These are phyloP conservation scores for Leucania comma DNA, from an alignment of 2,888 invertebrate genomes.

Conservation along the genomic window DNA sequence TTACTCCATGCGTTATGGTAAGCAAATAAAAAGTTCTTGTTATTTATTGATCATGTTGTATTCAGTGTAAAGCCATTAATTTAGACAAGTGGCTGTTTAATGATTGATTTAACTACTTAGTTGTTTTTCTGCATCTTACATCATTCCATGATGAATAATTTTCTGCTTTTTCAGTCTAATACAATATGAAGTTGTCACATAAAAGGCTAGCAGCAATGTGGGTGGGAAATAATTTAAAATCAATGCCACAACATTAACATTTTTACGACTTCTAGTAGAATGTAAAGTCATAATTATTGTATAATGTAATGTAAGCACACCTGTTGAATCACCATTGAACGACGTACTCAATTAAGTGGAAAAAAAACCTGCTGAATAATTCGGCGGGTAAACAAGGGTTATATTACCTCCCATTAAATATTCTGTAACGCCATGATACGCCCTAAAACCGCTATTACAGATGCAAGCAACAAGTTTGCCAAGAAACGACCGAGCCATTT, in stretches of 20 bases:
- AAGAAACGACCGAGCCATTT: not conserved
- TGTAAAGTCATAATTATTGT: slow-evolving; percentile 14
- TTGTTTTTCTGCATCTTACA: slow-evolving; percentile 9
- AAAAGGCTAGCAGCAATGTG: not conserved
- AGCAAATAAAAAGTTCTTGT: not conserved
- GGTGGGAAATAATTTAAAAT: slow-evolving; percentile 19
- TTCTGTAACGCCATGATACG: slow-evolving; percentile 14
- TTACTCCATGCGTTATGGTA: not conserved
- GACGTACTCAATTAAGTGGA: slow-evolving; percentile 8
- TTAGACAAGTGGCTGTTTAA: slow-evolving; percentile 2
- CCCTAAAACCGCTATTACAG: not conserved
- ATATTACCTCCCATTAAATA: slow-evolving; percentile 11
- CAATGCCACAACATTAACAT: slow-evolving; percentile 34
- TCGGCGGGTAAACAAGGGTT: not conserved
- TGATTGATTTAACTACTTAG: not conserved
- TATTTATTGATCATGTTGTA: slow-evolving; percentile 7
- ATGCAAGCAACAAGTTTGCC: slow-evolving; percentile 28
- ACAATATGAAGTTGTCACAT: not conserved
- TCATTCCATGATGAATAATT: slow-evolving; percentile 26
- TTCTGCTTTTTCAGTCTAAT: not conserved
- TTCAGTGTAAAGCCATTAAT: not conserved
- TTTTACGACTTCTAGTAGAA: slow-evolving; percentile 31
- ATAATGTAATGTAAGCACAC: slow-evolving; percentile 28
- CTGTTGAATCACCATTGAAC: slow-evolving; percentile 38
- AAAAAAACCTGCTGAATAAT: slow-evolving; percentile 40